phyloP scores from a whole-genome alignment of 2,797 vertebrate genomes.

The Nannoperca australis region DNA sequence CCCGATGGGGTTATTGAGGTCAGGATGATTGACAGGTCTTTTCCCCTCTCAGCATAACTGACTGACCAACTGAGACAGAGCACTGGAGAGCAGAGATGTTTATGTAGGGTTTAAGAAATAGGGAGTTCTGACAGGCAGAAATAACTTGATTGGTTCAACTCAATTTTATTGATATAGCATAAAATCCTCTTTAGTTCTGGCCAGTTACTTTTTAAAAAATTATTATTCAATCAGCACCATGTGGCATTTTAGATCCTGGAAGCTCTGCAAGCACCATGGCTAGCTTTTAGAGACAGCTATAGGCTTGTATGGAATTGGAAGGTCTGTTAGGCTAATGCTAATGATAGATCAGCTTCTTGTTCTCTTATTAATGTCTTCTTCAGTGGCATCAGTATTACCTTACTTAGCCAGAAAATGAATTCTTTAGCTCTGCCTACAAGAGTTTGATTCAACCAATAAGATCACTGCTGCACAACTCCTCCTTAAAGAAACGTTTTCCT shows the following conservation, averaged over 20 bases:
- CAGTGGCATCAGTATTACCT: constrained; percentile 15
- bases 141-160: background rate
- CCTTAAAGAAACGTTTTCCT: constrained; percentile 8
- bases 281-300: background rate
- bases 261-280: background rate
- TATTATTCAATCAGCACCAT: background rate
- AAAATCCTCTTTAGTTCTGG: background rate
- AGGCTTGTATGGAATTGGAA: constrained; percentile 6
- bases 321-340: constrained; percentile 10
- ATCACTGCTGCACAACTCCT: constrained; percentile 27
- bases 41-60: constrained; percentile 37
- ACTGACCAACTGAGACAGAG: constrained; percentile 51
- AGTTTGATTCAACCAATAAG: constrained; percentile 49
- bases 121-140: background rate
- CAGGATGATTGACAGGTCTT: constrained; percentile 51
- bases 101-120: background rate
- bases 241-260: background rate
- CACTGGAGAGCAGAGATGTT: constrained; percentile 2
- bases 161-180: background rate
- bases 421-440: constrained; percentile 20
- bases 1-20: constrained; percentile 54
- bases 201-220: background rate
- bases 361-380: background rate
- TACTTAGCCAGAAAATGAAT: constrained; percentile 39
- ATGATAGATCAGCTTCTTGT: background rate